These are phyloP conservation scores for Rostratula benghalensis DNA, from an alignment of 2,113 vertebrate species.

Conservation along the genomic window DNA sequence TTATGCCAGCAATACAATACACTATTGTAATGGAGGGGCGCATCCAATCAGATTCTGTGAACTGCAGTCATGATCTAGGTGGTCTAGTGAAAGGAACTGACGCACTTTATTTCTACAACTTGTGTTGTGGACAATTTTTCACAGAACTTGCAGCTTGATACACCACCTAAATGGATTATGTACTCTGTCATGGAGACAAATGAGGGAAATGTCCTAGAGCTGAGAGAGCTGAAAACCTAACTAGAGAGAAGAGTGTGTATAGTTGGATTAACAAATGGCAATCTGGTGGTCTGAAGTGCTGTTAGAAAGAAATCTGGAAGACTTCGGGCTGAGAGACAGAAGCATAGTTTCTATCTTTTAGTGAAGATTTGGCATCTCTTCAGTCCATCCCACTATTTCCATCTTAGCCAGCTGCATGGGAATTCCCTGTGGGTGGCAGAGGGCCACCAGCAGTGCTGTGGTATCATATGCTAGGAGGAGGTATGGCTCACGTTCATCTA, in stretches of 20 bases:
- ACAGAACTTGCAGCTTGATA: neutral
- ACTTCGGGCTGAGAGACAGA: neutral
- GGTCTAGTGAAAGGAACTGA: neutral
- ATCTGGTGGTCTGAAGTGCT: neutral
- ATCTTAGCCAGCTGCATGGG: neutral
- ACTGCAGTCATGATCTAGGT: neutral
- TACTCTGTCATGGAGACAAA: neutral
- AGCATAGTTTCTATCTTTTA: neutral
- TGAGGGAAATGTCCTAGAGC: neutral
- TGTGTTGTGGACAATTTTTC: neutral
- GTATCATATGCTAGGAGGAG: neutral
- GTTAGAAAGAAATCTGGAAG: neutral
- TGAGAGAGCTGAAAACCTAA: neutral
- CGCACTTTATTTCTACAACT: neutral
- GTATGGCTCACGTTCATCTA: neutral
- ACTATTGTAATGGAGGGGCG: neutral
- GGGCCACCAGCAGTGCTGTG: neutral
- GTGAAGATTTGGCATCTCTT: neutral
- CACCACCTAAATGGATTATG: neutral
- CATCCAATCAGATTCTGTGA: neutral
- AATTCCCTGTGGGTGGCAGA: neutral
- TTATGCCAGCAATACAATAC: neutral
- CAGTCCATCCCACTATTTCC: neutral
- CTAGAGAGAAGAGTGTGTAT: neutral
- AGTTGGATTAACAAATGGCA: neutral